Conservation (phyloP, 2,113 vertebrate genomes). For the Fukomys damarensis region DNA sequence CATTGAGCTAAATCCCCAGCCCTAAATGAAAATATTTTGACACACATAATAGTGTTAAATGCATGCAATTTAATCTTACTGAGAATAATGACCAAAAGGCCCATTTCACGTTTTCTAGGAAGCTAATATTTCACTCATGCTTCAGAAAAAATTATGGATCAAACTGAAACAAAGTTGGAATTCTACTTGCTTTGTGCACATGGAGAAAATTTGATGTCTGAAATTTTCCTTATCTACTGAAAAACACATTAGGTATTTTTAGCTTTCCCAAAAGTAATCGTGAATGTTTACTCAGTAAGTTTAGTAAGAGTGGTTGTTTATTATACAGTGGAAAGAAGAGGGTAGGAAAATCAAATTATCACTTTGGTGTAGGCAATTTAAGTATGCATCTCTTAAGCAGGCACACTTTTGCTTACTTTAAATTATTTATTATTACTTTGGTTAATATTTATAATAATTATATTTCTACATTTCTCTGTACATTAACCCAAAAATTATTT, state of each 20-base stretch:
- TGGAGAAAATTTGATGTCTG: not conserved
- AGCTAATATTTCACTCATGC: not conserved
- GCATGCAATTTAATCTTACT: slow-evolving; percentile 7
- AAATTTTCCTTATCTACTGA: not conserved
- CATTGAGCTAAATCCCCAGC: no score
- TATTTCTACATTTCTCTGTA: not conserved
- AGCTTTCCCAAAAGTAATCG: not conserved
- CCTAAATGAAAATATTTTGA: slow-evolving; percentile 52
- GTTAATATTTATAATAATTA: not conserved
- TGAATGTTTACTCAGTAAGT: not conserved
- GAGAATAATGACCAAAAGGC: not conserved
- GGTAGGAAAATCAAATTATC: not conserved
- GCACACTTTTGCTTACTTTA: not conserved
- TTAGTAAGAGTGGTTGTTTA: not conserved
- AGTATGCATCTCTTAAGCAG: not conserved
- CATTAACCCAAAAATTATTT: not conserved
- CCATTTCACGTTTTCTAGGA: not conserved
- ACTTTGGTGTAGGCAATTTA: not conserved
- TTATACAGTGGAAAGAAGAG: not conserved
- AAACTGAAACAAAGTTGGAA: slow-evolving; percentile 2
- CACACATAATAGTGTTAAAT: slow-evolving; percentile 26
- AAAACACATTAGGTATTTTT: not conserved
- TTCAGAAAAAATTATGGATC: not conserved
- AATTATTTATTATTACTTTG: not conserved
- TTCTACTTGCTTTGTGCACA: not conserved